Evolutionary conservation across 2,113 vertebrate genomes (phyloP), one percentile per base, ranked within the genome.

Genomic region (Polypterus senegalus): DNA sequence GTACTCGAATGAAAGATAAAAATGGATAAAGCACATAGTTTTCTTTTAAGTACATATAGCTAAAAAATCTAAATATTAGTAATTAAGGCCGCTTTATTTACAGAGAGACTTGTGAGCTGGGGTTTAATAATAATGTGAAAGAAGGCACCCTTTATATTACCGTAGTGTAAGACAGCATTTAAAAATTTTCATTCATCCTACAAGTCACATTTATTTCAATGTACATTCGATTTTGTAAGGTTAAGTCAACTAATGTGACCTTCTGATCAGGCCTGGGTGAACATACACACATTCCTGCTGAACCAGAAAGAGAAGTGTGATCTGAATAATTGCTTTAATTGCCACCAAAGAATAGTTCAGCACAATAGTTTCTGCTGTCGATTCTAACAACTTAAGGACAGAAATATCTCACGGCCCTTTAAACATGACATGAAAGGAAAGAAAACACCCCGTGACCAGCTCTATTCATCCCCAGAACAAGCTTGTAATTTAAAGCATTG

Each of bases 271-370:
- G 63, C 65, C 48, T 45, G 66, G 63, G 70, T 70, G 63, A 59
- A 63, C 70, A 71, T 73, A 74, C 74, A 74, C 73, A 72, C 72
- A 73, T 73, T 76, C 69, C 71, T 76, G 78, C 83, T 86, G 79
- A 80, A 79, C 72, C 79, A 73, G 67, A 77, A 81, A 76, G 73
- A 87, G 85, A 89, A 81, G 76, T 84, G 80, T 80, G 82, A 91
- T 89, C 83, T 88, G 77, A 83, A 87, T 89, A 91, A 91, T 85
- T 87, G 82, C 78, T 83, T 77, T 88, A 88, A 91, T 89, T 89
- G 84, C 81, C 75, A 75, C 79, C 80, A 86, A 61, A 83, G 79
- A 89, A 88, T 83, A 82, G 81, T 78, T 69, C 27, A 27, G 27
- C 27, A 27, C 27, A 27, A 27, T 27, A 27, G 27, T 27, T 27